phyloP scores from a whole-genome alignment of 2,888 invertebrate genomes.

The Atherix ibis region DNA sequence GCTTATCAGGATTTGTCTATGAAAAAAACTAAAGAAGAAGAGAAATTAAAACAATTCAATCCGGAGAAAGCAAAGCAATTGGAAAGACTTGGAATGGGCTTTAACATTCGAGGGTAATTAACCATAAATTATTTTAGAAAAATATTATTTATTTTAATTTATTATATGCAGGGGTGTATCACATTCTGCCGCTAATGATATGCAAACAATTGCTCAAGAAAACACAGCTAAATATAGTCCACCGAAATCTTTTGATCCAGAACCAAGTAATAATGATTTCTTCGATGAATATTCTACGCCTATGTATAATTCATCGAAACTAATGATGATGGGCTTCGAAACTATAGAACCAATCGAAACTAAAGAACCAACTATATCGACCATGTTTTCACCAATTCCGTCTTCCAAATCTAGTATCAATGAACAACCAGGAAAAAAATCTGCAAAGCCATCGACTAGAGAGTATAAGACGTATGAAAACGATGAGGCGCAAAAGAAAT shows the following conservation, averaged over 20 bases:
- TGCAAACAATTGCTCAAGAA: slow-evolving; percentile 84
- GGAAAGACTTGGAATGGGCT: slow-evolving; percentile 90
- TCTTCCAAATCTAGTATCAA: slow-evolving; percentile 9
- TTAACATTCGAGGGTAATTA: slow-evolving; percentile 27
- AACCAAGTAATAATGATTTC: slow-evolving; percentile 11
- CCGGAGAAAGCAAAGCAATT: slow-evolving; percentile 74
- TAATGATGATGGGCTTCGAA: slow-evolving; percentile 29
- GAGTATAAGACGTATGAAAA: slow-evolving; percentile 27
- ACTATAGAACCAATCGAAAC: slow-evolving; percentile 30
- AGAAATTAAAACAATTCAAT: slow-evolving; percentile 53
- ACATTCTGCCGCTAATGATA: slow-evolving; percentile 79
- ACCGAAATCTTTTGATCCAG: slow-evolving; percentile 34
- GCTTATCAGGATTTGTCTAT: slow-evolving; percentile 65
- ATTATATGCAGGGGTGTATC: slow-evolving; percentile 51
- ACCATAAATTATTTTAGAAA: background rate
- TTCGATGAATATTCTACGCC: slow-evolving; percentile 29
- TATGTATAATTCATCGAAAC: slow-evolving; percentile 17
- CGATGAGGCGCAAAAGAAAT: slow-evolving; percentile 84
- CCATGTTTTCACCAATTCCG: slow-evolving; percentile 22
- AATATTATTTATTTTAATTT: slow-evolving; percentile 14
- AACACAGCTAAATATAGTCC: slow-evolving; percentile 34
- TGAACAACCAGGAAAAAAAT: slow-evolving; percentile 15
- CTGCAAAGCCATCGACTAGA: slow-evolving; percentile 8
- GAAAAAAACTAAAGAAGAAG: slow-evolving; percentile 54
- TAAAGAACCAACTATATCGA: slow-evolving; percentile 25